Percentiles rank a stretch among this genome's conserved stretches.
Evolutionary conservation across 2,888 invertebrate genomes (phyloP).

Genomic region (Clitarchus hookeri): DNA sequence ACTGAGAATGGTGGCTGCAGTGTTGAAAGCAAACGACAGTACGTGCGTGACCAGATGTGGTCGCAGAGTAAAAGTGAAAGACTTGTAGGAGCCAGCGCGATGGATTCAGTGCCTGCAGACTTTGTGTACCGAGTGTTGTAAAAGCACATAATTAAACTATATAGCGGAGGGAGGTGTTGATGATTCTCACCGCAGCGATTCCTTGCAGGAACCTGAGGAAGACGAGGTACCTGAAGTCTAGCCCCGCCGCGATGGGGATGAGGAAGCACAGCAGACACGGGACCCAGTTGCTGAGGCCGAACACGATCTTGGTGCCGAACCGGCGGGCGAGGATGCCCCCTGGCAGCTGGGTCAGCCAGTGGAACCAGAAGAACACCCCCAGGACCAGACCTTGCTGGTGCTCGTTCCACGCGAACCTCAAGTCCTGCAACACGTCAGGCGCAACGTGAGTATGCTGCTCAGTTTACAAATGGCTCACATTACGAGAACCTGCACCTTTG

Average conservation of each 20-base stretch:
- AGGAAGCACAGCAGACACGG: slow-evolving; percentile 67
- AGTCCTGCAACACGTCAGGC: background rate
- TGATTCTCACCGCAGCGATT: slow-evolving; percentile 64
- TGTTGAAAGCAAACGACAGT: too few species aligned
- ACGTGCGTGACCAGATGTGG: too few species aligned
- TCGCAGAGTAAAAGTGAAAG: too few species aligned
- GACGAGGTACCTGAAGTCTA: slow-evolving; percentile 62
- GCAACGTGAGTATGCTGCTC: too few species aligned
- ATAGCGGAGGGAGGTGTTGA: background rate
- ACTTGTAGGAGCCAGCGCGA: background rate
- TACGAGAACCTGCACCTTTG: too few species aligned
- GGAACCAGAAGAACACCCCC: slow-evolving; percentile 74
- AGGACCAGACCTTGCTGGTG: slow-evolving; percentile 66
- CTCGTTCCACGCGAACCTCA: slow-evolving; percentile 65
- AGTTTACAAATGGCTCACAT: too few species aligned
- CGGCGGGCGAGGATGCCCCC: slow-evolving; percentile 70
- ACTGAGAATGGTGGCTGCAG: too few species aligned
- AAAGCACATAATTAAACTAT: background rate
- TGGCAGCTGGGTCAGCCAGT: slow-evolving; percentile 72
- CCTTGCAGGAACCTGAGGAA: slow-evolving; percentile 69
- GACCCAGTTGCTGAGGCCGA: slow-evolving; percentile 67
- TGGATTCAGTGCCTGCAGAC: background rate
- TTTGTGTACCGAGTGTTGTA: background rate
- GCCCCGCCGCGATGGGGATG: slow-evolving; percentile 67
- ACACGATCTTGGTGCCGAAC: slow-evolving; percentile 72